Percentiles rank a stretch among this genome's conserved stretches.
These are phyloP conservation scores for Kryptolebias ocellatus DNA, from an alignment of 2,797 vertebrate species.

Conservation along the genomic window DNA sequence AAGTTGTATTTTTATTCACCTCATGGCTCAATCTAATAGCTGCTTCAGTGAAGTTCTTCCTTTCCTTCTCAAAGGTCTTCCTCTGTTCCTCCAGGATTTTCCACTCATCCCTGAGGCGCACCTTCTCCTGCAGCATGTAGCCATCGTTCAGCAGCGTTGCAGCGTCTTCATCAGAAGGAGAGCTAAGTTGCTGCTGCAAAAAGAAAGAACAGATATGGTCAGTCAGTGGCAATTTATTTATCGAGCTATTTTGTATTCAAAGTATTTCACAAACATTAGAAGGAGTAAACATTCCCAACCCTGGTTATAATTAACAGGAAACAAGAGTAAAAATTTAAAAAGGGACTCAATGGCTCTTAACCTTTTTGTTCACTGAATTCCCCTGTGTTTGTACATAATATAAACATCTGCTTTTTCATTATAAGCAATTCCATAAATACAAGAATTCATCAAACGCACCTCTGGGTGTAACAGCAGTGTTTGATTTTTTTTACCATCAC, in stretches of 20 bases:
- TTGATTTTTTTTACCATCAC: neutral
- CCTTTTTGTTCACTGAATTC: too few relatives aligned
- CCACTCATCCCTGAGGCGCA: constrained; percentile 92
- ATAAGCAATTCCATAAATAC: neutral
- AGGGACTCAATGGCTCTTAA: too few relatives aligned
- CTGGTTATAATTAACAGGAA: neutral
- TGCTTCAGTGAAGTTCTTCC: constrained; percentile 94
- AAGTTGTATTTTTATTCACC: constrained; percentile 74
- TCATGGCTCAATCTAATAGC: constrained; percentile 94
- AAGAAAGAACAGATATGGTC: neutral
- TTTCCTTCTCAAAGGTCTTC: constrained; percentile 92
- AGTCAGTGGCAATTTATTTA: neutral
- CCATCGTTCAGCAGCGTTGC: constrained; percentile 86
- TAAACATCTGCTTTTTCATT: neutral
- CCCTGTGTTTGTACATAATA: too few relatives aligned
- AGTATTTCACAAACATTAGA: neutral
- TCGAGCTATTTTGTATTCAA: neutral
- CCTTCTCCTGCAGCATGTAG: constrained; percentile 91
- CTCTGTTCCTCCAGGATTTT: constrained; percentile 90
- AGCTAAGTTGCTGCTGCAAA: constrained; percentile 89
- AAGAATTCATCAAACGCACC: neutral
- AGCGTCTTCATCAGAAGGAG: constrained; percentile 89
- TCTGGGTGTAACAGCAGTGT: neutral
- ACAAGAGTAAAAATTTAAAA: too few relatives aligned
- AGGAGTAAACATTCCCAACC: neutral